Base-by-base conservation (phyloP, 2,113 vertebrate species). In the Redunca redunca region DNA sequence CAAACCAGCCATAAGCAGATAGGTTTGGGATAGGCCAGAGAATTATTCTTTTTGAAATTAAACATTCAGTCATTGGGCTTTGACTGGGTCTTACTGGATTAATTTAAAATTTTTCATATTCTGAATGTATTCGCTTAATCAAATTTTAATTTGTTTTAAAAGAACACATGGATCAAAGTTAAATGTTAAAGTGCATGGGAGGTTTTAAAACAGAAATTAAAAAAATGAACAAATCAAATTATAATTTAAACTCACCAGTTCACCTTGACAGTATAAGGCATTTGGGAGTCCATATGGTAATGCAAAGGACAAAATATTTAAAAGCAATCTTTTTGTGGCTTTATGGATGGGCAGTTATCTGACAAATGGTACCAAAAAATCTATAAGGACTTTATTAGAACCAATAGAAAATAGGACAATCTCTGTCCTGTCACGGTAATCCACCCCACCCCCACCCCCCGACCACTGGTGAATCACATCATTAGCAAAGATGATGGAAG, bases 71-170 rank as follows among this genome's bases (percentile, higher is more conserved):
- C 58, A 85, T 7, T 82, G 26, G 36, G 15, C 93, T 97, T 87
- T 91, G 55, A 93, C 33, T 81, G 55, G 67, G 28, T 87, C 16
- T 92, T 97, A 97, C 55, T 93, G 82, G 83, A 21, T 96, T 89
- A 82, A 89, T 89, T 94, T 64, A 86, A 94, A 97, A 96, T 30
- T 94, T 91, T 96, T 97, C 60, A 53, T 95, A 94, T 33, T 97
- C 46, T 57, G 62, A 88, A 93, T 91, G 28, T 91, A 94, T 55
- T 40, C 85, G 40, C 77, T 90, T 97, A 83, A 97, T 57, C 55
- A 93, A 94, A 95, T 78, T 97, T 97, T 97, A 97, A 94, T 97
- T 97, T 97, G 77, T 83, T 93, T 83, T 96, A 93, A 94, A 91
- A 89, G 81, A 71, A 93, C 55, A 83, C 13, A 97, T 48, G 53